Evolutionary conservation across 2,888 invertebrate species (phyloP), one percentile per base, ranked within the genome.

Genomic region (Platycheirus albimanus): DNA sequence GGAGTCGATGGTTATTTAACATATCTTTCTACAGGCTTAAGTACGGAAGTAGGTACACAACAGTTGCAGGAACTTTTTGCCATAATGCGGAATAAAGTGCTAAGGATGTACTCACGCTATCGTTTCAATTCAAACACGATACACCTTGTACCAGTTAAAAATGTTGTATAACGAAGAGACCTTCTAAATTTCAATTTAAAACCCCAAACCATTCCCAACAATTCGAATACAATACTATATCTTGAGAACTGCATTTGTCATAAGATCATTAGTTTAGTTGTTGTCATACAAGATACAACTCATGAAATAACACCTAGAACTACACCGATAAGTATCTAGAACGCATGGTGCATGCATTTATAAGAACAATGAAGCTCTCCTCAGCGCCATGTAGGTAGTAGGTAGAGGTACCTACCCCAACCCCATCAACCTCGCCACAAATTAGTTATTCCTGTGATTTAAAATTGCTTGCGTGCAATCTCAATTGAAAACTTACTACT

Each of bases 311-410:
- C 36, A 41, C 47, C 38, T n/a, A 43, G 28, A 56, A 58, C 69
- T 56, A 56, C 63, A 80, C 61, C 66, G 76, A 81, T 81, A 76
- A n/a, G 41, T 51, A 81, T 81, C 81, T 76, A 71, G 81, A 81
- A 81, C 76, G 70, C 81, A 63, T 67, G 76, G 58, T 75, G 75
- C 47, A 76, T 80, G 81, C 76, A 54, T 71, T 71, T 76, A 76
- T 28, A 71, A 81, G 76, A 81, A 81, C 76, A 81, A 81, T 81
- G 71, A 76, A 71, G 51, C 51, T 69, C 51, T 49, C 45, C 74
- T 56, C 61, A 2, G 58, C 28, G 80, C 36, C 64, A 61, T 38
- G 28, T 56, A 33, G 4, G 17, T n/a, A 47, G 28, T 56, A 33
- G 4, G 17, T n/a, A 63, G 41, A 8, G 8, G 11, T 15, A 43